Percentiles rank a stretch among this genome's conserved stretches.
phyloP scores from a whole-genome alignment of 2,888 invertebrate species.

The Caradrina clavipalpis region DNA sequence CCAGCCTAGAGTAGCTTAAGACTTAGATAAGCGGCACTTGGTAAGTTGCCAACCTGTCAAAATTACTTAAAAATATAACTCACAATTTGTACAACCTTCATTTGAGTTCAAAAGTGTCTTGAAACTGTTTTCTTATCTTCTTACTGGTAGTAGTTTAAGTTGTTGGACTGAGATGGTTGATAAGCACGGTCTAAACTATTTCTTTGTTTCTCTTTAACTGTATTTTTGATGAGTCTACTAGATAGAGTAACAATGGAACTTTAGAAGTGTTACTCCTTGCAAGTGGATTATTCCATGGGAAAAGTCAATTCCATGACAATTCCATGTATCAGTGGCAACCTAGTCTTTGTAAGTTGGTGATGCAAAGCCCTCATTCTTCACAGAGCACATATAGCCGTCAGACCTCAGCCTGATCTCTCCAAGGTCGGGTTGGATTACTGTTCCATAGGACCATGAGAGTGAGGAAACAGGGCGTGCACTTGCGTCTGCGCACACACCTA shows the following conservation, averaged over 20 bases:
- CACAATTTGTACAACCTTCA: constrained; percentile 16
- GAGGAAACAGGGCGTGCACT: no score
- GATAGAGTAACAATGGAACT: no score
- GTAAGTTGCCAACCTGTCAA: constrained; percentile 26
- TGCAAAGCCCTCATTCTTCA: no score
- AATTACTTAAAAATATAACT: constrained; percentile 12
- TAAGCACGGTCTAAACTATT: neutral
- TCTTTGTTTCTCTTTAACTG: neutral
- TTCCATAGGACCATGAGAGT: no score
- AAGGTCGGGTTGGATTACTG: no score
- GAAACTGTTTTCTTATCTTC: constrained; percentile 6
- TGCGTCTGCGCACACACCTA: no score
- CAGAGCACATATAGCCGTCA: no score
- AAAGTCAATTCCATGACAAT: no score
- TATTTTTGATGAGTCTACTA: neutral
- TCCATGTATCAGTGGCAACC: no score
- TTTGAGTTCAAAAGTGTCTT: constrained; percentile 5
- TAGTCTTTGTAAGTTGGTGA: no score
- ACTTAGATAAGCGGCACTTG: constrained; percentile 28
- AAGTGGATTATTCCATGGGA: no score
- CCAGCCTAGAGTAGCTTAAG: constrained; percentile 9
- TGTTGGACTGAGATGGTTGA: neutral
- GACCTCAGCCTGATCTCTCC: no score
- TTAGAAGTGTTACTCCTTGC: neutral
- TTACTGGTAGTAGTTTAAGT: neutral